Evolutionary conservation across 37 sponge, comb jelly and placozoan species (phyloP), one percentile per base, ranked within the genome.

Genomic region (Aphrocallistes beatrix): DNA sequence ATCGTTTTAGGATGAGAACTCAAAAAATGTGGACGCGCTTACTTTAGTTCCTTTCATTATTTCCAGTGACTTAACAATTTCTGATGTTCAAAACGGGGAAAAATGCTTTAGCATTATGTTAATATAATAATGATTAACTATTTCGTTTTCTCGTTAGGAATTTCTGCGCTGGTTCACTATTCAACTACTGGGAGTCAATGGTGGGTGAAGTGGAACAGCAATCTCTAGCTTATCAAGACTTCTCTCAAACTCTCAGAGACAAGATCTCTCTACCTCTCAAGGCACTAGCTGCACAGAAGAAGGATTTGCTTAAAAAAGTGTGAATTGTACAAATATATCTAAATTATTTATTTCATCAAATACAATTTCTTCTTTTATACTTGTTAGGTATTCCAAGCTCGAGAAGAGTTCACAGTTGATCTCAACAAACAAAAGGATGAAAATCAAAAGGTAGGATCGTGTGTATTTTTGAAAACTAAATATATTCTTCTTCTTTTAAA

Each of bases 181-280:
- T 60, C 75, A 60, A 30, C 34, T 60, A 60, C 34, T 60, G 75
- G 75, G 75, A 60, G n/a, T 60, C 75, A 19, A 19, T 60, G 75
- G 75, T 60, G 10, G 75, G 75, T 25, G 75, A 60, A 60, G 75
- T 60, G 3, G 75, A 60, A 13, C 75, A 60, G 34, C 75, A 60
- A 60, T 60, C 75, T 6, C 34, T 60, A 13, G 75, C 75, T 13
- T 60, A 60, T 60, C 75, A 60, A 28, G 75, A 60, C 6, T 60
- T 60, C 75, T 3, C 75, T 3, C 75, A 60, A 3, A 60, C 75
- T 32, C 75, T 60, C 8, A 60, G 21, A 60, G 75, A 60, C 8
- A 21, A 30, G 8, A 60, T 60, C 3, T 60, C 75, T 32, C 3
- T 60, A 19, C 75, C 75, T 13, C 21, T 60, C 10, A 60, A 28